A percentile compares a stretch with the other conserved stretches of the same genome.
phyloP scores from a whole-genome alignment of 1,140 invertebrate species.

The Camponotus pennsylvanicus region DNA sequence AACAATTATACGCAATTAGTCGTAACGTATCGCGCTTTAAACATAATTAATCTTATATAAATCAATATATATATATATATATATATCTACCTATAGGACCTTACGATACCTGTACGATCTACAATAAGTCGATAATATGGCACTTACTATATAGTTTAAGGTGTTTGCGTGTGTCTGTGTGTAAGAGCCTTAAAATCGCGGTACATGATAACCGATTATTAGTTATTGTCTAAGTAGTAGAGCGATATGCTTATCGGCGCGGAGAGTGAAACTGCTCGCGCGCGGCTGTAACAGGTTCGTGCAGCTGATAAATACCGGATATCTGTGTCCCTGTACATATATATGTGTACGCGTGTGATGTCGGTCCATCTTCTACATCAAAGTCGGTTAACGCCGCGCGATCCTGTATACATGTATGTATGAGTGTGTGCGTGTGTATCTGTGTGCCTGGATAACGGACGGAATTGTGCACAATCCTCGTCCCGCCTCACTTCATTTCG shows the following conservation, averaged over 20 bases:
- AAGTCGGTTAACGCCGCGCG: no score
- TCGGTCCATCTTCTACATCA: no score
- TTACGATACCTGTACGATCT: neutral
- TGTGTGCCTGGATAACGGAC: neutral
- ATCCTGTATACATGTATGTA: no score
- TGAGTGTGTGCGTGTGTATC: no score
- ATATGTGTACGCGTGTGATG: neutral
- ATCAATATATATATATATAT: neutral
- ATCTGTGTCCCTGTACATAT: neutral
- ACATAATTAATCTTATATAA: constrained; percentile 7
- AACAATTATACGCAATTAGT: constrained; percentile 3
- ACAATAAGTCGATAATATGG: constrained; percentile 29
- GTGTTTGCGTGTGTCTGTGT: neutral
- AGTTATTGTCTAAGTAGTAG: constrained; percentile 25
- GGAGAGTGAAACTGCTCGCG: constrained; percentile 25
- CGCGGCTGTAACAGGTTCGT: constrained; percentile 1
- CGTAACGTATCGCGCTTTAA: neutral
- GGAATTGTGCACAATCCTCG: neutral
- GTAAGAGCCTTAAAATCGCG: constrained; percentile 21
- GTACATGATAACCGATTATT: neutral
- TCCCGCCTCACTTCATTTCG: neutral
- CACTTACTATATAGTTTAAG: constrained; percentile 22
- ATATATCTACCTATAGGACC: neutral
- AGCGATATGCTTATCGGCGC: constrained; percentile 28
- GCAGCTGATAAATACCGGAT: neutral